Evolutionary conservation across 1,140 invertebrate species (phyloP), one percentile per base, ranked within the genome.

Genomic region (Drosophila leontia): DNA sequence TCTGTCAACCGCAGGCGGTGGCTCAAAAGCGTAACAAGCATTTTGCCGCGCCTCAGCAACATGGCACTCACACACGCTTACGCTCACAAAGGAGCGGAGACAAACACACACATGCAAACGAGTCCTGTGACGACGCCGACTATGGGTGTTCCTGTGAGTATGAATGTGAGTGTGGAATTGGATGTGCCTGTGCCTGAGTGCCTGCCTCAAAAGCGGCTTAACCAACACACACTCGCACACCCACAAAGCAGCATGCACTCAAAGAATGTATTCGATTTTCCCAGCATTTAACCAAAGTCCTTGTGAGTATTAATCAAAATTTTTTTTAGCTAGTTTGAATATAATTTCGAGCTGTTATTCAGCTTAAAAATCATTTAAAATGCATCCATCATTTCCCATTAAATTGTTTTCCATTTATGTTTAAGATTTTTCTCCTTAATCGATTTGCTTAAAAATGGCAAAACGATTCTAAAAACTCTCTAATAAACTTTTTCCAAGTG

Each of bases 1-100:
- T 74, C 76, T 85, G 84, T 72, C 85, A 90, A 88, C 85, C 86
- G 64, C 85, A 90, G 85, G 70, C 78, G 78, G 81, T 77, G 70
- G 85, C 78, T 91, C 67, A 88, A 88, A 91, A 79, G 85, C 81
- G 81, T 85, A 85, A 82, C 74, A 78, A 70, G 83, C 79, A 75
- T 83, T 82, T 84, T 53, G 61, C 81, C 81, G 71, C 81, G 81
- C 77, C 50, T 58, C 59, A 79, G 75, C 70, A 75, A 72, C 82
- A 76, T 60, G 75, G 60, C 77, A 53, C 51, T 41, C 44, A 39
- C 60, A 51, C 67, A 50, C 78, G 60, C 37, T 37, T 19, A 35
- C 34, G 44, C 44, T 68, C 64, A 37, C 69, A 72, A 71, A 59
- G 55, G 32, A 50, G 39, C 53, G 45, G 50, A 60, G 55, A 72